Conservation (phyloP, 2,888 invertebrate genomes). For the Spisula subtruncata region DNA sequence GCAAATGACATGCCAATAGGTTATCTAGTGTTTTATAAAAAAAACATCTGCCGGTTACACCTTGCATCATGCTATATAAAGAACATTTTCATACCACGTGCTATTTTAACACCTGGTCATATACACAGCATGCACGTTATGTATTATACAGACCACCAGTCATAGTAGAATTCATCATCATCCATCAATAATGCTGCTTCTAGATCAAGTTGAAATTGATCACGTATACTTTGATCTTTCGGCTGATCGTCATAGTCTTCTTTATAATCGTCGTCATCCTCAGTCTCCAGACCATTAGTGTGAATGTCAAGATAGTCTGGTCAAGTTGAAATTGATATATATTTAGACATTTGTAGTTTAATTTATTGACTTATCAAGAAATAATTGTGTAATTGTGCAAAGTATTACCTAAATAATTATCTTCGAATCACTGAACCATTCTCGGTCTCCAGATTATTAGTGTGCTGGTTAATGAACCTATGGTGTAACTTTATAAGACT, state of each 20-base stretch:
- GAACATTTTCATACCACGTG: too few species aligned
- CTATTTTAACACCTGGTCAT: too few species aligned
- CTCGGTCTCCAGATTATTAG: too few species aligned
- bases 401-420: too few species aligned
- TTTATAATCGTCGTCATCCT: conserved; percentile 58
- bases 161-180: conserved; percentile 47
- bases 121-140: not conserved
- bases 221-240: conserved; percentile 46
- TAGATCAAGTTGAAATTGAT: conserved; percentile 29
- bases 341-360: too few species aligned
- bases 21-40: not conserved
- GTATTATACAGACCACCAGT: conserved; percentile 18
- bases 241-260: conserved; percentile 55
- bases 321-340: not conserved
- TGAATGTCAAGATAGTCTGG: not conserved
- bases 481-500: too few species aligned
- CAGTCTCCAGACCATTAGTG: conserved; percentile 52
- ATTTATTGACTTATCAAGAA: too few species aligned
- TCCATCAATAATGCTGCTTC: conserved; percentile 33
- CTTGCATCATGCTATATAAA: not conserved
- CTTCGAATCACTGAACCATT: too few species aligned
- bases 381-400: too few species aligned
- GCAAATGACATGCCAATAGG: not conserved
- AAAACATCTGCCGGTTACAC: not conserved
- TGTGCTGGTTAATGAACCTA: too few species aligned